A percentile compares a stretch with the other conserved stretches of the same genome.
Evolutionary conservation across 2,113 vertebrate species (phyloP).

Genomic region (Chaenogobius annularis): DNA sequence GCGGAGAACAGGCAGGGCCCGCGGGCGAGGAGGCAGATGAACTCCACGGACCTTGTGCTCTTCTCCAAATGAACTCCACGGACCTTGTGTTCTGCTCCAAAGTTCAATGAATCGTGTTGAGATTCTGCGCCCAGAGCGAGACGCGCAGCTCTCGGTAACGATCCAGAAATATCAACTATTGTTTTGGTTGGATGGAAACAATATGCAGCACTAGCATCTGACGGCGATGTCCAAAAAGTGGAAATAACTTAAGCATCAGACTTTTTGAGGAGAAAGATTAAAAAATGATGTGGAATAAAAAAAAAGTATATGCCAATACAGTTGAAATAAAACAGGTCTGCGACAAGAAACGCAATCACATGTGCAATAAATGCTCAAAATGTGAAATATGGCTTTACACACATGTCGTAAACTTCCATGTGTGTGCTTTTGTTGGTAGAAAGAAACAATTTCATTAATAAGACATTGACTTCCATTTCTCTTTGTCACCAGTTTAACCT

Average conservation of each 20-base stretch:
- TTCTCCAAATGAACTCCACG: constrained; percentile 40
- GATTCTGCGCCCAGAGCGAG: neutral
- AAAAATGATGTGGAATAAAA: too few relatives aligned
- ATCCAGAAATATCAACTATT: neutral
- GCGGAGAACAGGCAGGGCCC: constrained; percentile 19
- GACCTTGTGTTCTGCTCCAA: constrained; percentile 44
- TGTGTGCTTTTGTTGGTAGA: too few relatives aligned
- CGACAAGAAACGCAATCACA: too few relatives aligned
- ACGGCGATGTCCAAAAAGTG: neutral
- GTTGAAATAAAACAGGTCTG: too few relatives aligned
- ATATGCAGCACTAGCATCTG: neutral
- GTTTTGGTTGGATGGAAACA: neutral
- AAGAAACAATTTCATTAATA: too few relatives aligned
- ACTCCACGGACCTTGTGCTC: constrained; percentile 43
- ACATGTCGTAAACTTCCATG: too few relatives aligned
- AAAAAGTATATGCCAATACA: too few relatives aligned
- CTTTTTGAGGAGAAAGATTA: too few relatives aligned
- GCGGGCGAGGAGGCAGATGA: constrained; percentile 44
- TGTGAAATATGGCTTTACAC: too few relatives aligned
- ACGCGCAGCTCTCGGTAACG: neutral
- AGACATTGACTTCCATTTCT: too few relatives aligned
- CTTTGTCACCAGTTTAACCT: too few relatives aligned
- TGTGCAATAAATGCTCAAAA: too few relatives aligned
- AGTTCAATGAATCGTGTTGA: constrained; percentile 5
- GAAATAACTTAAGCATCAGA: neutral